Percentiles rank a stretch among this genome's conserved stretches.
Evolutionary conservation across 2,888 invertebrate species (phyloP).

Genomic region (Diaperis boleti): DNA sequence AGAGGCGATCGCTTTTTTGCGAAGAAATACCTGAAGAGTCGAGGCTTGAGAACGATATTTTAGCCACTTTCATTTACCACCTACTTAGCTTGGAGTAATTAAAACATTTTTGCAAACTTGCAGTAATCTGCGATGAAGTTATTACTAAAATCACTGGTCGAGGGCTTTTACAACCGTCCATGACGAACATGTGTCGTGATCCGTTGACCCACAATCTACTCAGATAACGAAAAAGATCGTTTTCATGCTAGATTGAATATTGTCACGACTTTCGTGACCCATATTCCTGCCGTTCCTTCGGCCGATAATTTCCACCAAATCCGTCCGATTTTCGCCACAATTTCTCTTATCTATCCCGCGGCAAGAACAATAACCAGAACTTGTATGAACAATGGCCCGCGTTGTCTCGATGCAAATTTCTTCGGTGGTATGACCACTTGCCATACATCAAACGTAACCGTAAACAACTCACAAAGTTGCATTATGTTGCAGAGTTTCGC

Average conservation of each 20-base stretch:
- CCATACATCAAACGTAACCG: conserved; percentile 26
- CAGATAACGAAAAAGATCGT: conserved; percentile 51
- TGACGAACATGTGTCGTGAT: conserved; percentile 47
- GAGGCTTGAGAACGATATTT: too few relatives aligned
- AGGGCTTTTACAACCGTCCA: background rate
- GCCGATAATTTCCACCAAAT: conserved; percentile 41
- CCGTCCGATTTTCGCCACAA: conserved; percentile 31
- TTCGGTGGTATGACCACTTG: conserved; percentile 30
- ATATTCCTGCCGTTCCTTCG: conserved; percentile 50
- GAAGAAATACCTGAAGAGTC: too few relatives aligned
- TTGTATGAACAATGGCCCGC: conserved; percentile 28
- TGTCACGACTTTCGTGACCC: conserved; percentile 59
- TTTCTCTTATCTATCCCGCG: conserved; percentile 20
- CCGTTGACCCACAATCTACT: conserved; percentile 48
- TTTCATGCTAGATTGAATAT: conserved; percentile 56
- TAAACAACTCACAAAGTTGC: conserved; percentile 39
- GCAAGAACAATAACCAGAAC: background rate
- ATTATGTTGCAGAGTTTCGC: conserved; percentile 31
- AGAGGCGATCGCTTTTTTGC: too few relatives aligned
- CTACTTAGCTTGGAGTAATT: too few relatives aligned
- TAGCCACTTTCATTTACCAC: too few relatives aligned
- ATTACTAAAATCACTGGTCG: background rate
- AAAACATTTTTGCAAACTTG: too few relatives aligned
- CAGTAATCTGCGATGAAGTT: too few relatives aligned
- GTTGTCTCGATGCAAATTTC: conserved; percentile 33